Evolutionary conservation across 1,140 invertebrate genomes (phyloP).

Genomic region (Drosophila novamexicana): DNA sequence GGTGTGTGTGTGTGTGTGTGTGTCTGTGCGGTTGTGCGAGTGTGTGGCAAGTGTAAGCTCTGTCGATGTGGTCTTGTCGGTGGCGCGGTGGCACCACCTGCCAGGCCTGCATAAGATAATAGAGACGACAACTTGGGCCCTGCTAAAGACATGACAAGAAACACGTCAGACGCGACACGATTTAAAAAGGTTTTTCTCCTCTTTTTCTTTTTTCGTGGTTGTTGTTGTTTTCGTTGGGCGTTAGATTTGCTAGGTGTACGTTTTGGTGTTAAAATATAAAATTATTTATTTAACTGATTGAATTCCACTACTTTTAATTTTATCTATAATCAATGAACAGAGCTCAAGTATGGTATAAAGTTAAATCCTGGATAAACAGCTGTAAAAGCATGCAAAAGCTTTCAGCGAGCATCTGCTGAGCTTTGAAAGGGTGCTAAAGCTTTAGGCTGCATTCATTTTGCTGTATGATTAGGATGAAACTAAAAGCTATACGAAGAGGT

Average conservation of each 20-base stretch:
- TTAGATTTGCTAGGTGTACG: not conserved
- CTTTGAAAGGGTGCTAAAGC: too few relatives aligned
- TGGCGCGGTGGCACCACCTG: conserved; percentile 10
- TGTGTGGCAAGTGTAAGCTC: conserved; percentile 7
- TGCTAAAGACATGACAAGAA: conserved; percentile 16
- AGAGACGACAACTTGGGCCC: conserved; percentile 48
- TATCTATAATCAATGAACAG: too few relatives aligned
- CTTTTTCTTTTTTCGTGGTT: not conserved
- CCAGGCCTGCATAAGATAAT: conserved; percentile 39
- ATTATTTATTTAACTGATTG: not conserved
- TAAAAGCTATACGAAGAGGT: too few relatives aligned
- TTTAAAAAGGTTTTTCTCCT: conserved; percentile 34
- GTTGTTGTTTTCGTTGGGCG: not conserved
- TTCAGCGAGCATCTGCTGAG: too few relatives aligned
- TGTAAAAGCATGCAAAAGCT: too few relatives aligned
- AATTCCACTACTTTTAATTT: too few relatives aligned
- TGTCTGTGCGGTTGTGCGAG: not conserved
- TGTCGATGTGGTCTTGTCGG: conserved; percentile 56
- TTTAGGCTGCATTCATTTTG: too few relatives aligned
- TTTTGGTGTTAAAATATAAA: not conserved
- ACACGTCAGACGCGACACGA: conserved; percentile 18
- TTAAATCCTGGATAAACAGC: too few relatives aligned
- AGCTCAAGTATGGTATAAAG: too few relatives aligned
- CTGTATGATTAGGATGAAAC: too few relatives aligned
- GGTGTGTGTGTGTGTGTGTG: not conserved